Percentiles rank a stretch among this genome's conserved stretches.
phyloP scores from a whole-genome alignment of 2,113 vertebrate genomes.

The Amblyopsis rosae region DNA sequence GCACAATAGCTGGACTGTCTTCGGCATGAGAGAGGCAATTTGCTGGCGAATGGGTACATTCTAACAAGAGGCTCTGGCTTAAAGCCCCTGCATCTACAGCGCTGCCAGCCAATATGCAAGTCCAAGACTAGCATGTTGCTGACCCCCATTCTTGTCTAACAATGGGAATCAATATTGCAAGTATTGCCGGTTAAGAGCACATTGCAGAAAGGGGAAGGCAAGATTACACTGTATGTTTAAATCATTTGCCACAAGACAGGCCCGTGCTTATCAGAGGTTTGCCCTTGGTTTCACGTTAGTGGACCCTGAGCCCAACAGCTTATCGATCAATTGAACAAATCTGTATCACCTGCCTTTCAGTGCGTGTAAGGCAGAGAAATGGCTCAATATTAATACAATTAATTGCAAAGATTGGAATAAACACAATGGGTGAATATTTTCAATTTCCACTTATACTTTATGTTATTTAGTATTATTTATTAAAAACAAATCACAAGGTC shows the following conservation, averaged over 20 bases:
- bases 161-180: not conserved
- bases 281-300: not conserved
- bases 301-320: not conserved
- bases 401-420: too few relatives aligned
- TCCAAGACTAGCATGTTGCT: not conserved
- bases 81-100: too few relatives aligned
- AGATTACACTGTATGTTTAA: not conserved
- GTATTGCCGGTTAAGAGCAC: not conserved
- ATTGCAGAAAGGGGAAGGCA: not conserved
- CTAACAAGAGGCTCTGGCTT: too few relatives aligned
- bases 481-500: too few relatives aligned
- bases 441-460: too few relatives aligned
- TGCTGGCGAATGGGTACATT: too few relatives aligned
- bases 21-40: not conserved
- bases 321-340: not conserved
- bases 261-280: too few relatives aligned
- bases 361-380: not conserved
- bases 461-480: too few relatives aligned
- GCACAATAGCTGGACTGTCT: not conserved
- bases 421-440: too few relatives aligned
- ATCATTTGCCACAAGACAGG: too few relatives aligned
- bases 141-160: slow-evolving; percentile 5
- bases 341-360: not conserved
- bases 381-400: too few relatives aligned
- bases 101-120: too few relatives aligned